These are phyloP conservation scores for Menura novaehollandiae DNA, from an alignment of 2,113 vertebrate genomes.

Conservation along the genomic window DNA sequence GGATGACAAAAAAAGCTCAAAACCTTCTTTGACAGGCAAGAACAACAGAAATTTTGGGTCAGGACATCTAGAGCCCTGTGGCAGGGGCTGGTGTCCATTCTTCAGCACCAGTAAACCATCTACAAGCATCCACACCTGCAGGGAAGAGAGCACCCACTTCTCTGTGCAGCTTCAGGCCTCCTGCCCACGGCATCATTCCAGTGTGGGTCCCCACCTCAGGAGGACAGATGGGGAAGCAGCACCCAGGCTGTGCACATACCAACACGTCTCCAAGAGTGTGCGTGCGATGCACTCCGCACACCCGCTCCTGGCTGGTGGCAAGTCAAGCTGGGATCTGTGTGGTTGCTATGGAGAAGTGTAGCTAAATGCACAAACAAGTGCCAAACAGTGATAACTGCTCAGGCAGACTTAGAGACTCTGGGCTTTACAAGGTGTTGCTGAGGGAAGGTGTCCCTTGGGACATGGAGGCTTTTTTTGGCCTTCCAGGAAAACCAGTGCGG, in stretches of 20 bases:
- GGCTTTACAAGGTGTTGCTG: neutral
- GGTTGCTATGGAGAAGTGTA: conserved; percentile 44
- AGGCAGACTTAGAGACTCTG: neutral
- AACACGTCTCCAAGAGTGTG: neutral
- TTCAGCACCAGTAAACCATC: neutral
- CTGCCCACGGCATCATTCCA: fast-evolving
- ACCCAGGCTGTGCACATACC: neutral
- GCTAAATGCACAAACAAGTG: conserved; percentile 22
- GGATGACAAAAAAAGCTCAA: neutral
- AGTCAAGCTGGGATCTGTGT: neutral
- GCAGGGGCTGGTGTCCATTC: neutral
- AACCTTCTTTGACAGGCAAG: neutral
- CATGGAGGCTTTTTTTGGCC: neutral
- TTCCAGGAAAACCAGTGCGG: neutral
- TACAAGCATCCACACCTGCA: neutral
- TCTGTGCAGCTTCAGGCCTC: neutral
- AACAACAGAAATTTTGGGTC: neutral
- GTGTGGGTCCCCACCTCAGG: neutral
- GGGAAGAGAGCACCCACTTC: neutral
- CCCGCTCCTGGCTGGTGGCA: neutral
- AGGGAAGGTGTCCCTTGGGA: neutral
- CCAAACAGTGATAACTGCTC: neutral
- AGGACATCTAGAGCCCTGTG: neutral
- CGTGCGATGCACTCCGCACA: neutral
- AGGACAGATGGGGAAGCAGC: neutral